These are phyloP conservation scores for Amazona vittata DNA, from an alignment of 2,113 vertebrate genomes.

Conservation along the genomic window DNA sequence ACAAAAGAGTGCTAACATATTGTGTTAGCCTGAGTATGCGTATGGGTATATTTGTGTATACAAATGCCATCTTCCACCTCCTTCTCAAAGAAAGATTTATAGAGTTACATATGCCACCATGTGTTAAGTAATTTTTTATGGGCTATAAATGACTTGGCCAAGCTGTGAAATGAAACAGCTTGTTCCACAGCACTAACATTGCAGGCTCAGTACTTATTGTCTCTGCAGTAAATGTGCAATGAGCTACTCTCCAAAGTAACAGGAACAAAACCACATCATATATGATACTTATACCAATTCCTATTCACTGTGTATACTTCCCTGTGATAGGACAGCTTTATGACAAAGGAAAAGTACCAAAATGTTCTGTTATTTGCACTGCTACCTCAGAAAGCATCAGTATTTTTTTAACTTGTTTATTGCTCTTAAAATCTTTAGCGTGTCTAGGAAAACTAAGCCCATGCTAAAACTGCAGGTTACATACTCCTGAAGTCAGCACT, in stretches of 20 bases:
- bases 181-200: slow-evolving; percentile 44
- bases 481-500: background rate
- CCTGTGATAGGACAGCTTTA: background rate
- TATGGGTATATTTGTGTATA: slow-evolving; percentile 45
- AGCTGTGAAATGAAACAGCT: slow-evolving; percentile 68
- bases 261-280: background rate
- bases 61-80: slow-evolving; percentile 63
- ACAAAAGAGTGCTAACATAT: slow-evolving; percentile 42
- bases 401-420: background rate
- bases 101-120: slow-evolving; percentile 57
- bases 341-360: background rate
- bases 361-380: background rate
- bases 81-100: slow-evolving; percentile 36
- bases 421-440: background rate
- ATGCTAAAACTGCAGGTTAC: background rate
- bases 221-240: background rate
- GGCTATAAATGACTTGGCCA: slow-evolving; percentile 59
- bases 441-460: background rate
- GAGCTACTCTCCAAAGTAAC: background rate
- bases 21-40: background rate
- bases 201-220: slow-evolving; percentile 35
- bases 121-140: slow-evolving; percentile 59
- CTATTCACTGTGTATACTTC: background rate
- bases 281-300: background rate
- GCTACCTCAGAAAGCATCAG: background rate